Evolutionary conservation across 2,113 vertebrate genomes (phyloP).

Genomic region (Mesocricetus auratus): DNA sequence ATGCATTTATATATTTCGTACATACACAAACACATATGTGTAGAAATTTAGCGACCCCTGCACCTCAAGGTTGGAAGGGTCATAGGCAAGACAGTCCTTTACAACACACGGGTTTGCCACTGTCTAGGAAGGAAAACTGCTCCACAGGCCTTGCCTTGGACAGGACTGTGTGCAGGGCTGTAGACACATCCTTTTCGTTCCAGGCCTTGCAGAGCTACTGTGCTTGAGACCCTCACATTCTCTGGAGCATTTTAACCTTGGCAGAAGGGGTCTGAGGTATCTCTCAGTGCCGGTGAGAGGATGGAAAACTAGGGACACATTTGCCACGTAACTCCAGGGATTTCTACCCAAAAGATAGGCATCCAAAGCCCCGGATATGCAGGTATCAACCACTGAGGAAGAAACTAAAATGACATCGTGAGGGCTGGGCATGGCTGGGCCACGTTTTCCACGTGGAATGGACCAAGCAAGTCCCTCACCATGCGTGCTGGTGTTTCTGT

Average conservation of each 20-base stretch:
- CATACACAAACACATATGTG: not conserved
- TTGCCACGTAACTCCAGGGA: rapidly evolving
- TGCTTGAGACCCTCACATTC: rapidly evolving
- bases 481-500: too few species aligned
- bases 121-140: too few species aligned
- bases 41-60: rapidly evolving
- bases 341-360: not conserved
- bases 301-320: not conserved
- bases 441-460: not conserved
- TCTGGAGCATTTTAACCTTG: rapidly evolving
- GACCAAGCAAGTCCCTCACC: too few species aligned
- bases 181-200: not conserved
- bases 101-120: rapidly evolving
- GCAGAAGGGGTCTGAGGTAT: too few species aligned
- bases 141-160: rapidly evolving
- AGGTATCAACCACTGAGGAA: not conserved
- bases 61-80: rapidly evolving
- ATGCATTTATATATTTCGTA: not conserved
- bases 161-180: not conserved
- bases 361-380: not conserved
- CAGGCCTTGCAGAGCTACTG: not conserved
- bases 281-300: rapidly evolving
- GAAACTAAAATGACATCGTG: not conserved
- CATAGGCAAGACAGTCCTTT: rapidly evolving
- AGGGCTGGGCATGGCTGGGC: not conserved